phyloP scores from a whole-genome alignment of 2,888 invertebrate genomes.

The Drosophila mimica region DNA sequence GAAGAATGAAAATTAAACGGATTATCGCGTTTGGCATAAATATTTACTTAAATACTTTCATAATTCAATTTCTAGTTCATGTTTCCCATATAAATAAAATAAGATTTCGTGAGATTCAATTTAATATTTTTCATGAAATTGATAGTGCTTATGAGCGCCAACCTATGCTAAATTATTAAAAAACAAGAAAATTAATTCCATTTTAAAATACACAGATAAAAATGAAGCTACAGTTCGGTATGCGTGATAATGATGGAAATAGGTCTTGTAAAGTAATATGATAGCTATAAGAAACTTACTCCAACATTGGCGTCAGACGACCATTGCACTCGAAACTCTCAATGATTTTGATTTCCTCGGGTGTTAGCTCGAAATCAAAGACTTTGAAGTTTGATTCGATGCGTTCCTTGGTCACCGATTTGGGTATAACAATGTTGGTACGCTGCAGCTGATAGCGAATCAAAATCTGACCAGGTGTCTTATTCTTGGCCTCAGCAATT shows the following conservation, averaged over 20 bases:
- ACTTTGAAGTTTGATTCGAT: slow-evolving; percentile 90
- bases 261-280: neutral
- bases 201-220: neutral
- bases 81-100: slow-evolving; percentile 5
- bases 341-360: slow-evolving; percentile 89
- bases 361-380: slow-evolving; percentile 90
- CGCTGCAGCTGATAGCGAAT: slow-evolving; percentile 89
- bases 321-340: slow-evolving; percentile 90
- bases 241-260: neutral
- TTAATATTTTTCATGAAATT: slow-evolving; percentile 85
- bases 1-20: slow-evolving; percentile 18
- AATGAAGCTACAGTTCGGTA: too few species aligned
- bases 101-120: slow-evolving; percentile 20
- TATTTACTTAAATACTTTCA: slow-evolving; percentile 43
- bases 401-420: slow-evolving; percentile 91
- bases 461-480: slow-evolving; percentile 88
- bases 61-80: slow-evolving; percentile 4
- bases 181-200: neutral
- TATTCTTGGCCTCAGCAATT: slow-evolving; percentile 86
- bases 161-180: slow-evolving; percentile 73
- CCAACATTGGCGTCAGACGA: slow-evolving; percentile 82
- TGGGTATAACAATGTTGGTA: slow-evolving; percentile 91
- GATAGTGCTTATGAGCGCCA: slow-evolving; percentile 85
- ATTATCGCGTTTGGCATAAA: too few species aligned
- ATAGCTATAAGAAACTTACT: slow-evolving; percentile 59